phyloP scores from a whole-genome alignment of 2,888 invertebrate species.

The Ethmia dodecea region DNA sequence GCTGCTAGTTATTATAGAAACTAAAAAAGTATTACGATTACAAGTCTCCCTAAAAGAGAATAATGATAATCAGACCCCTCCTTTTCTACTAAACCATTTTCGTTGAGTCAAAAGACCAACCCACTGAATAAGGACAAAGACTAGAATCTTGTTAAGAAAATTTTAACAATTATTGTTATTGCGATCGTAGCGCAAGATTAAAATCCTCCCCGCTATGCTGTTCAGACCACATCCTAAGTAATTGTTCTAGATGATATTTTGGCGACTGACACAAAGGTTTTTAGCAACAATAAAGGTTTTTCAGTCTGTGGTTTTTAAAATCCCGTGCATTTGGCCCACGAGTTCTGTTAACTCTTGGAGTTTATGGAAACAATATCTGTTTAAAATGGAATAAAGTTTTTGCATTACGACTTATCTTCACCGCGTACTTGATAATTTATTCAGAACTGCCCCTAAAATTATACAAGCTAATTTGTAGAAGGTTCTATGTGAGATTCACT shows the following conservation, averaged over 20 bases:
- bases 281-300: neutral
- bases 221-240: slow-evolving; percentile 8
- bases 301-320: slow-evolving; percentile 7
- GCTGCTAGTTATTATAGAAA: no score
- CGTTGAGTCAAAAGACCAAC: slow-evolving; percentile 5
- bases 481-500: slow-evolving; percentile 8
- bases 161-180: slow-evolving; percentile 30
- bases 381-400: slow-evolving; percentile 37
- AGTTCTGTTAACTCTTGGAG: slow-evolving; percentile 30
- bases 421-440: slow-evolving; percentile 37
- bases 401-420: slow-evolving; percentile 35
- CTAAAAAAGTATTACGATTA: no score
- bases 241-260: neutral
- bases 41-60: no score
- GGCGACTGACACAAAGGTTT: neutral
- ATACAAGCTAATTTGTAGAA: slow-evolving; percentile 9
- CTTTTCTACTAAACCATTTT: slow-evolving; percentile 4
- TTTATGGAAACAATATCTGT: slow-evolving; percentile 34
- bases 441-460: slow-evolving; percentile 28
- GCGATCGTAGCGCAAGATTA: slow-evolving; percentile 29
- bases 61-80: no score
- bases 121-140: slow-evolving; percentile 12
- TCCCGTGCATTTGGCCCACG: slow-evolving; percentile 15
- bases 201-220: slow-evolving; percentile 19
- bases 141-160: slow-evolving; percentile 29